These are phyloP conservation scores for Pseudococcus jackbeardsleyi DNA, from an alignment of 2,888 invertebrate species.

Conservation along the genomic window DNA sequence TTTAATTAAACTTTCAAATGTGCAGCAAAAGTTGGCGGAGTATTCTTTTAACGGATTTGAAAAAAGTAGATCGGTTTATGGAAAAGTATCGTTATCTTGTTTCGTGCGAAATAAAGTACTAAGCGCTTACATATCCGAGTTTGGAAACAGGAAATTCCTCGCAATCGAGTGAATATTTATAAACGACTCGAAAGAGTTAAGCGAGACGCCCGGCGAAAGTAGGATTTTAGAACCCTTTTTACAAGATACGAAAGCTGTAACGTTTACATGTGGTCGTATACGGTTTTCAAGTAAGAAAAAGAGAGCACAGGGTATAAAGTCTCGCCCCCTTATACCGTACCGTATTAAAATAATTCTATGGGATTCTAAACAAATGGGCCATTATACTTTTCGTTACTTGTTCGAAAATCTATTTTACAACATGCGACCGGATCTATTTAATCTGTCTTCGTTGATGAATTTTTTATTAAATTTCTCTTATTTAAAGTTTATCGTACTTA, in stretches of 20 bases:
- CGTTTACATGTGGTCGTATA: slow-evolving; percentile 64
- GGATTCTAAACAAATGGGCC: slow-evolving; percentile 64
- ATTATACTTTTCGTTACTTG: slow-evolving; percentile 62
- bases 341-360: slow-evolving; percentile 62
- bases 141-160: slow-evolving; percentile 40
- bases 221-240: slow-evolving; percentile 63
- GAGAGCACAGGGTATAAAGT: slow-evolving; percentile 45
- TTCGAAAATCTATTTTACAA: slow-evolving; percentile 60
- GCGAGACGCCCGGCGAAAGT: slow-evolving; percentile 21
- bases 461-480: slow-evolving; percentile 53
- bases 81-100: slow-evolving; percentile 60
- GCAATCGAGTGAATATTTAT: slow-evolving; percentile 65
- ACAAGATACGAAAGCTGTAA: slow-evolving; percentile 61
- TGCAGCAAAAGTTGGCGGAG: neutral
- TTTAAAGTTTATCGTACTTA: neutral
- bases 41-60: slow-evolving; percentile 49
- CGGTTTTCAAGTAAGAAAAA: slow-evolving; percentile 59
- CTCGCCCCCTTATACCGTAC: slow-evolving; percentile 32
- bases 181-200: slow-evolving; percentile 61
- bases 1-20: slow-evolving; percentile 62
- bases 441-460: slow-evolving; percentile 62
- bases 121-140: slow-evolving; percentile 59
- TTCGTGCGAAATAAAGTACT: slow-evolving; percentile 52
- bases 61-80: slow-evolving; percentile 56
- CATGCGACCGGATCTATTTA: slow-evolving; percentile 55